These are phyloP conservation scores for Ganaspis brasiliensis DNA, from an alignment of 2,888 invertebrate genomes.

Conservation along the genomic window DNA sequence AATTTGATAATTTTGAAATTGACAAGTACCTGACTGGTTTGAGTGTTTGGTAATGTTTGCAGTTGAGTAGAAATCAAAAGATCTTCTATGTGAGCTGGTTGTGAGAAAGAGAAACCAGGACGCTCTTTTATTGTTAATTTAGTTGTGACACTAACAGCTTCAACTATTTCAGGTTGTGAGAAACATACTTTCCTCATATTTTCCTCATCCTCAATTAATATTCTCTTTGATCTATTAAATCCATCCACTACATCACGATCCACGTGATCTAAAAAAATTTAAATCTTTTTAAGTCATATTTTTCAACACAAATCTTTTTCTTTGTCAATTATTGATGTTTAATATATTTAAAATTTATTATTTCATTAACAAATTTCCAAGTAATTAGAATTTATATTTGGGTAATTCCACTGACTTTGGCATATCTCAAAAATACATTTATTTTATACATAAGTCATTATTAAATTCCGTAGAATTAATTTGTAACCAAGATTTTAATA, in stretches of 20 bases:
- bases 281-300: neutral
- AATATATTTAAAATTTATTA: too few species aligned
- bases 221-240: conserved; percentile 55
- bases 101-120: conserved; percentile 89
- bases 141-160: conserved; percentile 64
- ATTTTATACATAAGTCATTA: too few species aligned
- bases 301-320: neutral
- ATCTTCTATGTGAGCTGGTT: conserved; percentile 92
- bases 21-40: conserved; percentile 72
- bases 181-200: conserved; percentile 72
- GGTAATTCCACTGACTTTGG: too few species aligned
- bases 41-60: conserved; percentile 80
- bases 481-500: too few species aligned
- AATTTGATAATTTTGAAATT: conserved; percentile 19
- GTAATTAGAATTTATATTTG: too few species aligned
- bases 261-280: conserved; percentile 13
- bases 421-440: too few species aligned
- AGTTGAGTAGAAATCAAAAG: conserved; percentile 88
- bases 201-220: conserved; percentile 59
- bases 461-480: too few species aligned
- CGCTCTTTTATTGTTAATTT: conserved; percentile 68
- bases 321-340: too few species aligned
- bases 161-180: conserved; percentile 79
- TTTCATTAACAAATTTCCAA: too few species aligned
- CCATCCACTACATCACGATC: conserved; percentile 64